Conservation (phyloP, 2,113 vertebrate species). For the Ceuthmochares aereus region DNA sequence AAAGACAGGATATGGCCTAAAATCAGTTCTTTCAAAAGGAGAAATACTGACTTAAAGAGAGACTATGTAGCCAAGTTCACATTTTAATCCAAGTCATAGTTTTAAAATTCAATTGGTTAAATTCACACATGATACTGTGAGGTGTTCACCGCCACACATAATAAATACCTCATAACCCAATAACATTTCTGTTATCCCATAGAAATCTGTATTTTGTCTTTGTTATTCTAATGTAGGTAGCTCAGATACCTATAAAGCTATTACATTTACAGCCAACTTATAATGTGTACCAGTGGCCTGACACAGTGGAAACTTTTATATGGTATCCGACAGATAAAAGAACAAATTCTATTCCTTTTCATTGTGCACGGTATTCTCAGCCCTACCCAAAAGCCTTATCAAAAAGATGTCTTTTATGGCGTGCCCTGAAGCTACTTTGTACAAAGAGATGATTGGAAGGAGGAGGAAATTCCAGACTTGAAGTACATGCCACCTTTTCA, state of each 20-base stretch:
- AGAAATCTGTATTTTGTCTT: not conserved
- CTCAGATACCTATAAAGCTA: not conserved
- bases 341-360: not conserved
- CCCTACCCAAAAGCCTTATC: conserved; percentile 20
- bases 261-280: not conserved
- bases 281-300: not conserved
- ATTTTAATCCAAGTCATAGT: not conserved
- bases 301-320: not conserved
- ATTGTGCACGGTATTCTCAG: not conserved
- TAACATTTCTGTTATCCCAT: not conserved
- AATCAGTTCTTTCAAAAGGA: not conserved
- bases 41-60: not conserved
- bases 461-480: conserved; percentile 26
- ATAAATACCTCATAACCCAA: not conserved
- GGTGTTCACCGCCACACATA: not conserved
- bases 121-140: not conserved
- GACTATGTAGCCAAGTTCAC: not conserved
- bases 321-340: conserved; percentile 1
- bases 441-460: not conserved
- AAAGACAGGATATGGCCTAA: not conserved
- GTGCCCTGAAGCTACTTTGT: conserved; percentile 6
- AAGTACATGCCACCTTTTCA: conserved; percentile 31
- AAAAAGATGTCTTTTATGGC: not conserved
- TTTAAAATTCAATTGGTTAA: not conserved
- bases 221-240: not conserved